These are phyloP conservation scores for Drosophila pseudoananassae DNA, from an alignment of 1,140 invertebrate species.

Conservation along the genomic window DNA sequence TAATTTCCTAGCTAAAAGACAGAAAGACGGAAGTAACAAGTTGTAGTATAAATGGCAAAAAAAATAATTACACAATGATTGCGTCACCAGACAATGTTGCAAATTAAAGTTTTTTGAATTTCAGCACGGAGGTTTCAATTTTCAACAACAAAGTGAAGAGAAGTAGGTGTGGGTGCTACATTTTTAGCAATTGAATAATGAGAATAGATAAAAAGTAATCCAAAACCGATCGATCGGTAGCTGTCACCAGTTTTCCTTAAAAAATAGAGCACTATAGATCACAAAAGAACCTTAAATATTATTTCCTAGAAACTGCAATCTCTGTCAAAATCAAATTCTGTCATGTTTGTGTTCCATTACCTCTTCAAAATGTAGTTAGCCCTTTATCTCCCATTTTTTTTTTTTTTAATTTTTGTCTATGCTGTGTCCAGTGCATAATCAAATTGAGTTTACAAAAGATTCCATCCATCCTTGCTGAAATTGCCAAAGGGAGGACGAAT, in stretches of 20 bases:
- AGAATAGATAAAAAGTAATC: not conserved
- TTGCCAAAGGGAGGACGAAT: conserved; percentile 31
- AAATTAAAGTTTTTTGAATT: conserved; percentile 1
- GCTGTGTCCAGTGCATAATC: conserved; percentile 34
- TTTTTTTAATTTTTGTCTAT: not conserved
- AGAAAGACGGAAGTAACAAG: not conserved
- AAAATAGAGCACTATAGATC: not conserved
- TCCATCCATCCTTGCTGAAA: conserved; percentile 21
- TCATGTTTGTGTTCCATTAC: conserved; percentile 33
- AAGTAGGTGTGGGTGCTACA: not conserved
- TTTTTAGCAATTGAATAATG: not conserved
- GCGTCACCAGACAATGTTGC: not conserved
- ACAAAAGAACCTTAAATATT: no score
- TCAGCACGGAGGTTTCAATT: not conserved
- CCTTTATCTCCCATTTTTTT: not conserved
- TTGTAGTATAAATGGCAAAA: not conserved
- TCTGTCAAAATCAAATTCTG: conserved; percentile 10
- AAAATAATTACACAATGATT: not conserved
- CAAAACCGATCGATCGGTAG: not conserved
- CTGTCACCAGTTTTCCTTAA: not conserved
- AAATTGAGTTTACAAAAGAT: conserved; percentile 46
- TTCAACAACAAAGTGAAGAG: not conserved
- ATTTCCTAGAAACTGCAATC: not conserved
- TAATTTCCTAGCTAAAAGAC: no score
- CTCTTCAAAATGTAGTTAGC: not conserved